Evolutionary conservation across 2,888 invertebrate species (phyloP).

Genomic region (Dromius quadrimaculatus): DNA sequence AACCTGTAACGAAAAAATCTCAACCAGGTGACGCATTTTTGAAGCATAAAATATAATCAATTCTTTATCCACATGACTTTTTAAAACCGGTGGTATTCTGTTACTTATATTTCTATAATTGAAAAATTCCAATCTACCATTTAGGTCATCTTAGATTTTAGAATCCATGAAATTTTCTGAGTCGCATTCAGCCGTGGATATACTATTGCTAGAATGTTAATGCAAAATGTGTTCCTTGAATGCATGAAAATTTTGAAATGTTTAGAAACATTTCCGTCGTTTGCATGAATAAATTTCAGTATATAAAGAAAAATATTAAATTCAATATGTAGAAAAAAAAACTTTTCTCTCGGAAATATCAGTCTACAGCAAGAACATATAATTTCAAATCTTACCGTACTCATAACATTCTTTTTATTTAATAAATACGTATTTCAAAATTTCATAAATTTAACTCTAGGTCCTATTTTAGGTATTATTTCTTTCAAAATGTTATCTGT

Average conservation of each 20-base stretch:
- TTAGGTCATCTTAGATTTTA: neutral
- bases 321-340: too few species aligned
- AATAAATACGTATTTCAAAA: neutral
- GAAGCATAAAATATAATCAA: neutral
- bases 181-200: neutral
- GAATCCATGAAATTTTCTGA: neutral
- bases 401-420: too few species aligned
- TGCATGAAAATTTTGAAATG: constrained; percentile 3
- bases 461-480: constrained; percentile 1
- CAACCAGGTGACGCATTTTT: neutral
- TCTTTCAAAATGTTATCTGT: neutral
- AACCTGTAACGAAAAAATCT: neutral
- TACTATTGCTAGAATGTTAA: too few species aligned
- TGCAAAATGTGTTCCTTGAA: too few species aligned
- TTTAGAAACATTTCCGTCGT: neutral
- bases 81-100: neutral
- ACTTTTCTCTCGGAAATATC: too few species aligned
- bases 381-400: too few species aligned
- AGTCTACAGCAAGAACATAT: too few species aligned
- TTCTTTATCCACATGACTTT: neutral
- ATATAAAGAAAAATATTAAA: too few species aligned
- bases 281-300: too few species aligned
- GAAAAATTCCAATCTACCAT: neutral
- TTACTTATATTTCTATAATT: constrained; percentile 3
- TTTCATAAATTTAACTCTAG: neutral